Conservation (phyloP, 2,797 vertebrate genomes). For the Ceryle rudis region DNA sequence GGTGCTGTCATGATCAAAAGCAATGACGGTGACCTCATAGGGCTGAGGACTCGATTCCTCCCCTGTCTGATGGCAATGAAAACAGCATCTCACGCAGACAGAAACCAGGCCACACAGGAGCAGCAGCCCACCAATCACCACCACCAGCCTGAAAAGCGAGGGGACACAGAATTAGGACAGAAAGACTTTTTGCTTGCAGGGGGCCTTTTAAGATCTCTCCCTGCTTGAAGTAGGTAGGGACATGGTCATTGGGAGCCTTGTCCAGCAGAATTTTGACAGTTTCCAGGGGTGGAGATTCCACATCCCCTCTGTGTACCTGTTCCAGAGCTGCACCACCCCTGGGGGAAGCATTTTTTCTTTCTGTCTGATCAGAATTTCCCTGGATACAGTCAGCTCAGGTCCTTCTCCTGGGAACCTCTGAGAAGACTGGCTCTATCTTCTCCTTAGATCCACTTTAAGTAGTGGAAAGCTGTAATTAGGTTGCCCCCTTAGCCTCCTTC, state of each 20-base stretch:
- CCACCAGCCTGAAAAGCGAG: slow-evolving; percentile 70
- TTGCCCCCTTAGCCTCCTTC: background rate
- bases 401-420: background rate
- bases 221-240: background rate
- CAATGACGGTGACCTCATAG: slow-evolving; percentile 82
- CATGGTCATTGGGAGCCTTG: background rate
- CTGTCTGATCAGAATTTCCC: background rate
- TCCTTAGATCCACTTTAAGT: background rate
- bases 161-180: background rate
- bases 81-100: slow-evolving; percentile 75
- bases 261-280: background rate
- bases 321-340: background rate
- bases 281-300: background rate
- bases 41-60: slow-evolving; percentile 65
- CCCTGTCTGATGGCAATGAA: slow-evolving; percentile 57
- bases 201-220: background rate
- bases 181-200: background rate
- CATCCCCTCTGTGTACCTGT: background rate
- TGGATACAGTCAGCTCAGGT: background rate
- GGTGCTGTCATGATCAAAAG: slow-evolving; percentile 83
- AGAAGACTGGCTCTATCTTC: background rate
- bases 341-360: background rate
- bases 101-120: slow-evolving; percentile 77
- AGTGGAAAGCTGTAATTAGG: background rate
- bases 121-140: slow-evolving; percentile 70